Evolutionary conservation across 2,113 vertebrate species (phyloP).

Genomic region (Heterocephalus glaber): DNA sequence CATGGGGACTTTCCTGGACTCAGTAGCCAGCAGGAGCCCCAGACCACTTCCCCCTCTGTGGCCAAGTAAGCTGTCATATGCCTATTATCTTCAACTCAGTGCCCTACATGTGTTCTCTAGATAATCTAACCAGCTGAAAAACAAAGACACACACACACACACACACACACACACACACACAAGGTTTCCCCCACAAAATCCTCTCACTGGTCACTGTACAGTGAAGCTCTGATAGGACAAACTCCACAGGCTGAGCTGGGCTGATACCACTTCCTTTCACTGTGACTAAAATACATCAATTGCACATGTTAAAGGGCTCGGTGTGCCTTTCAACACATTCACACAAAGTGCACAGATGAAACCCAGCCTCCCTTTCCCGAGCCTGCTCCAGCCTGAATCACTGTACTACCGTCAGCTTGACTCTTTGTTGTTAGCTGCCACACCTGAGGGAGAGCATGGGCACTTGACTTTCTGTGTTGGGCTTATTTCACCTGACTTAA

Average conservation of each 20-base stretch:
- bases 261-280: too few relatives aligned
- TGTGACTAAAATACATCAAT: accelerated
- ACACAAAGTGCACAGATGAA: neutral
- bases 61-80: accelerated
- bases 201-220: neutral
- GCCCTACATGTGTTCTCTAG: neutral
- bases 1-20: neutral
- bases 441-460: too few relatives aligned
- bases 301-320: neutral
- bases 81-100: neutral
- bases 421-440: neutral
- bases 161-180: neutral
- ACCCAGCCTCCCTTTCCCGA: neutral
- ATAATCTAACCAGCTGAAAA: neutral
- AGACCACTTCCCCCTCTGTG: neutral
- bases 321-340: neutral
- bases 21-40: accelerated
- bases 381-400: too few relatives aligned
- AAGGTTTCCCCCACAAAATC: neutral
- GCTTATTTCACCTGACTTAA: too few relatives aligned
- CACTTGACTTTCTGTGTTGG: neutral
- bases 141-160: neutral
- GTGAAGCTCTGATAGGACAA: neutral
- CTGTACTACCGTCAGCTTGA: neutral
- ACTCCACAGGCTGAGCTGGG: accelerated